A percentile compares a stretch with the other conserved stretches of the same genome.
phyloP scores from a whole-genome alignment of 2,797 vertebrate species.

The Rhinatrema bivittatum region DNA sequence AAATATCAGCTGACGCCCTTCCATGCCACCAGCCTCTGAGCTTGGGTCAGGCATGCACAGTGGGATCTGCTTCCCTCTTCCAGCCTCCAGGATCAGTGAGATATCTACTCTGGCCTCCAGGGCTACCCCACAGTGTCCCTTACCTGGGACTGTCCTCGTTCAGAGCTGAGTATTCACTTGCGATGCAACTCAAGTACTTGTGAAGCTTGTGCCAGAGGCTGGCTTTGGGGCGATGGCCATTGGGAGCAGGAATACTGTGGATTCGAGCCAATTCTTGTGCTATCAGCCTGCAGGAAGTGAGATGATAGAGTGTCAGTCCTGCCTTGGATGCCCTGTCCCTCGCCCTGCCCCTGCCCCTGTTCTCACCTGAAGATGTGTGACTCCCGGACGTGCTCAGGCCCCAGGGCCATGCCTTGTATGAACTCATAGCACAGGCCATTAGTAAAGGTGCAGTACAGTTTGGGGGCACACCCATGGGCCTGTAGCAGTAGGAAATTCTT shows the following conservation, averaged over 20 bases:
- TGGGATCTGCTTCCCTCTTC: background rate
- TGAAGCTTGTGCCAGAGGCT: conserved; percentile 88
- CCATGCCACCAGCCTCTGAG: no score
- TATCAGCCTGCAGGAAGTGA: conserved; percentile 71
- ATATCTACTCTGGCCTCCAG: no score
- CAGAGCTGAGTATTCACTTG: no score
- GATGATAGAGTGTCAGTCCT: no score
- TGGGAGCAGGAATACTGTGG: conserved; percentile 85
- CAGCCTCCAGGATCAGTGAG: no score
- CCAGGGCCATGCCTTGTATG: conserved; percentile 81
- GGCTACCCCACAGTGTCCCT: no score
- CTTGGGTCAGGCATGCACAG: no score
- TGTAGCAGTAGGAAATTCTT: conserved; percentile 90
- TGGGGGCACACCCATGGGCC: conserved; percentile 85
- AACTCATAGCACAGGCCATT: conserved; percentile 96
- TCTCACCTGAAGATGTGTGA: conserved; percentile 73
- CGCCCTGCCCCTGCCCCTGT: no score
- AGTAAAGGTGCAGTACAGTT: conserved; percentile 91
- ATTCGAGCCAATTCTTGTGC: conserved; percentile 89
- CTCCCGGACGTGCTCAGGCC: conserved; percentile 79
- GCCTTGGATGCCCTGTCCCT: background rate
- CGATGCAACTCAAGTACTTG: conserved; percentile 83
- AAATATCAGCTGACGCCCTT: no score
- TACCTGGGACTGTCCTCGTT: no score
- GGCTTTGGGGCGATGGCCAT: conserved; percentile 86